Evolutionary conservation across 2,888 invertebrate species (phyloP), one percentile per base, ranked within the genome.

Genomic region (Trachelus iudaicus): DNA sequence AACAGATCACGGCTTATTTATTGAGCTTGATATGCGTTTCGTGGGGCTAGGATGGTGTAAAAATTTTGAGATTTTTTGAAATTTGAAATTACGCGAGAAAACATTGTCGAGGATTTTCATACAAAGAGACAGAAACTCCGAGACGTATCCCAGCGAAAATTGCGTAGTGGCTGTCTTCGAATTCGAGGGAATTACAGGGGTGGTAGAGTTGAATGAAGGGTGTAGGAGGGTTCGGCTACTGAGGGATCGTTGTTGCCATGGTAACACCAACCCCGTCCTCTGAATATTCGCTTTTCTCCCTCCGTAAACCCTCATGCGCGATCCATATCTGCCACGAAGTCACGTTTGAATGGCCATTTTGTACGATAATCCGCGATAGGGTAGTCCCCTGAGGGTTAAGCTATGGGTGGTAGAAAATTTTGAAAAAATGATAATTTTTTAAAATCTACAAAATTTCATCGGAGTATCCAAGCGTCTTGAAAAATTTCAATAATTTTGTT

Each of bases 241-340:
- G 90, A 90, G 90, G 89, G 90, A 90, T 90, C 90, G 90, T 90
- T 90, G 90, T 90, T 90, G 89, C 90, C 86, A 90, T 90, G 89
- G 87, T 84, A 83, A 90, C 89, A 85, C 83, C 86, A 88, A 85
- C 85, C 88, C 86, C 88, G 87, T 87, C 86, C 89, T 88, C 90
- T 85, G 87, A 79, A 82, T 79, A 83, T 85, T 84, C 71, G 31
- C 71, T 71, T 71, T 33, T 71, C 71, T 71, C 71, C 71, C 71
- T 71, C 71, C 71, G 71, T 56, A 56, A 71, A 31, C 33, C 71
- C 71, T 33, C 33, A 71, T 33, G 84, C 85, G 85, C 89, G 89
- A 89, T 89, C 89, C 88, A 90, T 90, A 89, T 89, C 88, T 89
- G 86, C 86, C 87, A 82, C 80, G 75, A 83, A 88, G 85, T 86